These are phyloP conservation scores for Asbolus verrucosus DNA, from an alignment of 1,140 invertebrate species.

Conservation along the genomic window DNA sequence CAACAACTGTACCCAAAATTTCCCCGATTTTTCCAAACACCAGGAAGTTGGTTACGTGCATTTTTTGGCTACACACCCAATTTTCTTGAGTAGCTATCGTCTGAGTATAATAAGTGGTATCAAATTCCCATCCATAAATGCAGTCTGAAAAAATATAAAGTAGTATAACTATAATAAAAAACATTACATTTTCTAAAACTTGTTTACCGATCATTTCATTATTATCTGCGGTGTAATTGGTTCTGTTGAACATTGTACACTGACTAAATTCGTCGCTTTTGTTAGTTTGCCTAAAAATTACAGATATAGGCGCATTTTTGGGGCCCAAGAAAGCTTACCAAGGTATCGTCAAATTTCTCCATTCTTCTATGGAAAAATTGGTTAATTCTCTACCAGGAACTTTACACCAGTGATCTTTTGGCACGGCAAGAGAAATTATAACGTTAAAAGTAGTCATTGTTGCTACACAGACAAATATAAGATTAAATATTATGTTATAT, in stretches of 20 bases:
- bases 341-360: slow-evolving; percentile 67
- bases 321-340: slow-evolving; percentile 58
- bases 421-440: slow-evolving; percentile 67
- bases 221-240: not conserved
- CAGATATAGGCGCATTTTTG: not conserved
- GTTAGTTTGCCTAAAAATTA: slow-evolving; percentile 43
- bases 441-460: slow-evolving; percentile 68
- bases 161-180: no score
- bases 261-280: slow-evolving; percentile 15
- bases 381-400: slow-evolving; percentile 66
- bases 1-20: slow-evolving; percentile 68
- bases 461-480: slow-evolving; percentile 61
- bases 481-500: slow-evolving; percentile 67
- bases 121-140: slow-evolving; percentile 68
- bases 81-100: slow-evolving; percentile 67
- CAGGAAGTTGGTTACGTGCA: slow-evolving; percentile 68
- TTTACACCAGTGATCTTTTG: slow-evolving; percentile 71
- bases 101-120: slow-evolving; percentile 67
- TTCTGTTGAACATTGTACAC: slow-evolving; percentile 45
- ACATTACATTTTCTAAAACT: no score
- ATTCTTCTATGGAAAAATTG: slow-evolving; percentile 66
- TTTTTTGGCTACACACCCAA: slow-evolving; percentile 70
- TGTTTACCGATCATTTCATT: slow-evolving; percentile 4
- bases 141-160: slow-evolving; percentile 61
- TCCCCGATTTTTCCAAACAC: slow-evolving; percentile 67